These are phyloP conservation scores for Tychaedon coryphoeus DNA, from an alignment of 2,113 vertebrate genomes.

Conservation along the genomic window DNA sequence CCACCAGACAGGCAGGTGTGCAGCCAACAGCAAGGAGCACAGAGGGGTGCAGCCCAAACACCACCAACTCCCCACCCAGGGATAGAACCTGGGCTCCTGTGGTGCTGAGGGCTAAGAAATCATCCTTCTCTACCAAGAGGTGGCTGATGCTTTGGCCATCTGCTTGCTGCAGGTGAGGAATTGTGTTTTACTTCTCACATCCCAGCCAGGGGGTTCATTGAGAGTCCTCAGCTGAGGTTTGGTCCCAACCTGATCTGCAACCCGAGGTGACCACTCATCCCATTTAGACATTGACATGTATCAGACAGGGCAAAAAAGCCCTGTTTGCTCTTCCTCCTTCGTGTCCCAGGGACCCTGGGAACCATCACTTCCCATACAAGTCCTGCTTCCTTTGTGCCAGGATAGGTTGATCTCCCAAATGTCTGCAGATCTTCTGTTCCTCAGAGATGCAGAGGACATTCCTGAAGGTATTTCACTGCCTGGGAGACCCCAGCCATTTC, in stretches of 20 bases:
- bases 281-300: background rate
- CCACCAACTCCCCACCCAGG: background rate
- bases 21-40: background rate
- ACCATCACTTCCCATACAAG: background rate
- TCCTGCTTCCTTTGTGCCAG: background rate
- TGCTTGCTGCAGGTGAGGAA: background rate
- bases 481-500: background rate
- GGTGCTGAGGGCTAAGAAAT: background rate
- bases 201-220: background rate
- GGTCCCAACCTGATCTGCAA: background rate
- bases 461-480: background rate
- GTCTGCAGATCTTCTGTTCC: background rate
- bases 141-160: background rate
- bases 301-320: background rate
- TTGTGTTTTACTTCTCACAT: background rate
- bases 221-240: background rate
- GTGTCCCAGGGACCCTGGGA: background rate
- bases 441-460: background rate
- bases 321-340: background rate
- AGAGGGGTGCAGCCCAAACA: background rate
- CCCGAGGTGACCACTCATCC: background rate
- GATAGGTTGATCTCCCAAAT: background rate
- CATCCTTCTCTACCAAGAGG: background rate
- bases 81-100: background rate
- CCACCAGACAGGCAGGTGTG: background rate